Evolutionary conservation across 2,888 invertebrate genomes (phyloP).

Genomic region (Agriopis marginaria): DNA sequence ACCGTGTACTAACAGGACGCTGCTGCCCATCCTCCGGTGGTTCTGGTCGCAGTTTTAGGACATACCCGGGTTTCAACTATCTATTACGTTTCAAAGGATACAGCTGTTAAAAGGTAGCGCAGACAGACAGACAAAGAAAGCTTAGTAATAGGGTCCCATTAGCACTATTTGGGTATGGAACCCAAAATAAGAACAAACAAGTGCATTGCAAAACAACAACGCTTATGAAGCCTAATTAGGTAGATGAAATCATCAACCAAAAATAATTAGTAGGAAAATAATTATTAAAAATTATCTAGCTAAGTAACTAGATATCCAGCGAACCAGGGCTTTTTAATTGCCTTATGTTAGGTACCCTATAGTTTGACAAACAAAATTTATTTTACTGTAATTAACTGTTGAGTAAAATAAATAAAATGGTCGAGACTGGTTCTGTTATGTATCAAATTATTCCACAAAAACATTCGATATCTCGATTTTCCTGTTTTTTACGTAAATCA

Average conservation of each 20-base stretch:
- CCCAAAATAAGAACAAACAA: background rate
- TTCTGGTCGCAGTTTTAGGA: too few species aligned
- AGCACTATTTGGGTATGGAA: background rate
- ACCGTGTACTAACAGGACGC: too few species aligned
- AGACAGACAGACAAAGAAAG: too few species aligned
- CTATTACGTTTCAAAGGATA: too few species aligned
- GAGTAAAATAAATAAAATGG: background rate
- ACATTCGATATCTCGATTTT: background rate
- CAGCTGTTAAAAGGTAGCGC: too few species aligned
- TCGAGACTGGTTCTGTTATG: too few species aligned
- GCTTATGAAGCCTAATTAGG: background rate
- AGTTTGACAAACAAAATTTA: background rate
- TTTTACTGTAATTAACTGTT: background rate
- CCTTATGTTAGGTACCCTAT: background rate
- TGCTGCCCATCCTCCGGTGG: too few species aligned
- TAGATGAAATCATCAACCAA: conserved; percentile 3
- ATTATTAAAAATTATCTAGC: too few species aligned
- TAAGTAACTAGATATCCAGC: background rate
- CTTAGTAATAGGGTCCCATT: too few species aligned
- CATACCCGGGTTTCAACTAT: too few species aligned
- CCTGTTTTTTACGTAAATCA: background rate
- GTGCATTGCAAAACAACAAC: background rate
- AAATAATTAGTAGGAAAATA: background rate
- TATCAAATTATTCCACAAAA: background rate
- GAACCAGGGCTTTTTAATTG: background rate